A percentile compares a stretch with the other conserved stretches of the same genome.
Conservation (phyloP, 2,113 vertebrate genomes). For the Tretioscincus oriximinensis region DNA sequence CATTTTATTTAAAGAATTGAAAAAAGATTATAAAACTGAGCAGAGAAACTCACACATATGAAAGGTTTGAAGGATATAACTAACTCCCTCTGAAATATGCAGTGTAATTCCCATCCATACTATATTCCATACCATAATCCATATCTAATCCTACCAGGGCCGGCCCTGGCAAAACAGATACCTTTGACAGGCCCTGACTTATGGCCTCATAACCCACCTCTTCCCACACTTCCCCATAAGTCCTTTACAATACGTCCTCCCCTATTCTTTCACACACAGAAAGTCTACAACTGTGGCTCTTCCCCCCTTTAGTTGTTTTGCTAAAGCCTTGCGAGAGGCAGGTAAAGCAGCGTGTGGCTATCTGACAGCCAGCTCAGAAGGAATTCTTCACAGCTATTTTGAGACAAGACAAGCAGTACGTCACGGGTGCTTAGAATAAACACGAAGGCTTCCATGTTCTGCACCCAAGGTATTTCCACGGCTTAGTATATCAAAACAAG, state of each 20-base stretch:
- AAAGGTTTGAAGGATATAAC: neutral
- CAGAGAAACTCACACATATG: conserved; percentile 1
- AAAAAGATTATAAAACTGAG: conserved; percentile 16
- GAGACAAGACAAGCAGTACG: neutral
- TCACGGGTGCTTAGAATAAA: neutral
- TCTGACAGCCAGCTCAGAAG: no score
- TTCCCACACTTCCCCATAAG: no score
- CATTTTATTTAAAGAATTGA: conserved; percentile 24
- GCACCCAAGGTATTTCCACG: no score
- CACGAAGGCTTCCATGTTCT: neutral
- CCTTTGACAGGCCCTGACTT: neutral
- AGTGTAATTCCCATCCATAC: neutral
- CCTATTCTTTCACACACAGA: neutral
- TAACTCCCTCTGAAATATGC: neutral
- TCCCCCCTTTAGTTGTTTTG: neutral
- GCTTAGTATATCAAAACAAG: neutral
- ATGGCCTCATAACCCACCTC: no score
- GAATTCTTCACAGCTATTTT: neutral
- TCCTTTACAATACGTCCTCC: neutral
- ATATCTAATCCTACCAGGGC: neutral
- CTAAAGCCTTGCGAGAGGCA: no score
- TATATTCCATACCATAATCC: no score
- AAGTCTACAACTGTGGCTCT: no score
- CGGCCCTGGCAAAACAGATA: neutral
- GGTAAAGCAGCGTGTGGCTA: neutral